Conservation (phyloP, 2,113 vertebrate species). For the Catharus fuscescens region DNA sequence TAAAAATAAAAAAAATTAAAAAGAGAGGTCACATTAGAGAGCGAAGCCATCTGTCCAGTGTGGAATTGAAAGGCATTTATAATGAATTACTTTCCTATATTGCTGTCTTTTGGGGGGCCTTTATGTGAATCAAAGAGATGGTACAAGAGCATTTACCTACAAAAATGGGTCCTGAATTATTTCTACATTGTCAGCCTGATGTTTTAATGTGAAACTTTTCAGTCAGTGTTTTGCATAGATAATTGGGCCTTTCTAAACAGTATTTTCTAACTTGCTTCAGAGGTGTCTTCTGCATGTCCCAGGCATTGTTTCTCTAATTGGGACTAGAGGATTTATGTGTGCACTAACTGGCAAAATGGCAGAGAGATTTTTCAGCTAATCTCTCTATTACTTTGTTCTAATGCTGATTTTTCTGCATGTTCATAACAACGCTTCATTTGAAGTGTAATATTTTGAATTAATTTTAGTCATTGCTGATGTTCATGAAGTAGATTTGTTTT, state of each 20-base stretch:
- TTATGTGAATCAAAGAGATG: slow-evolving; percentile 13
- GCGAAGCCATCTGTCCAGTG: slow-evolving; percentile 75
- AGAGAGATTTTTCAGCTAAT: not conserved
- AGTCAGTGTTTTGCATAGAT: slow-evolving; percentile 11
- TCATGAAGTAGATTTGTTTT: not conserved
- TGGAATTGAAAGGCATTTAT: slow-evolving; percentile 62
- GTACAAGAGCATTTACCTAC: not conserved
- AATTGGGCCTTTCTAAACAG: slow-evolving; percentile 44
- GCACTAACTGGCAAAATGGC: not conserved
- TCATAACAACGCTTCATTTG: not conserved
- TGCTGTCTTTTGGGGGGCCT: not conserved
- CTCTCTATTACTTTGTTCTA: not conserved
- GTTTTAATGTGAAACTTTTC: slow-evolving; percentile 4
- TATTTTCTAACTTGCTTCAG: not conserved
- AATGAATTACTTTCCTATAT: slow-evolving; percentile 6
- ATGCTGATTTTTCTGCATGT: not conserved
- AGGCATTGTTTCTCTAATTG: not conserved
- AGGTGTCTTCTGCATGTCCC: not conserved
- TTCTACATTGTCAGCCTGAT: not conserved
- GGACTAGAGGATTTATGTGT: not conserved
- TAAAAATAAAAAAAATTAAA: not conserved
- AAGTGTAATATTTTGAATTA: not conserved
- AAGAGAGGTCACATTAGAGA: slow-evolving; percentile 70
- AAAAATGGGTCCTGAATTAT: slow-evolving; percentile 24
- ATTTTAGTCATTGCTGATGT: not conserved